Conservation (phyloP, 1,140 invertebrate species). For the Akabosia matsudoensis region DNA sequence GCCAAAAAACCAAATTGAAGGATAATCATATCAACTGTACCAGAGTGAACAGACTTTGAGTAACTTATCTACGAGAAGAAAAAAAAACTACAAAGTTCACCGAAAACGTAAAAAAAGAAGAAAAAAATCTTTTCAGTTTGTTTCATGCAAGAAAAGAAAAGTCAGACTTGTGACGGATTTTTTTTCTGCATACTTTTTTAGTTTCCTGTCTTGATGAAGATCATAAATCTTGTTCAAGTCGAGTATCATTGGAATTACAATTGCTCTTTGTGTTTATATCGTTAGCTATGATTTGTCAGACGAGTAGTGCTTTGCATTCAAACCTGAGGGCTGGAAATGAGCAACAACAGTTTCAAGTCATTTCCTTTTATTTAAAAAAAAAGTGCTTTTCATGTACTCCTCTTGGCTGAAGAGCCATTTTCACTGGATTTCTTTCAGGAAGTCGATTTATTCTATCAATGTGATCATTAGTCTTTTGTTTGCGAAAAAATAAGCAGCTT, state of each 20-base stretch:
- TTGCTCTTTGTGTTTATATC: conserved; percentile 2
- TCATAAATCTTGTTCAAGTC: conserved; percentile 20
- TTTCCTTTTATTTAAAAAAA: background rate
- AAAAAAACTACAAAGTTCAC: background rate
- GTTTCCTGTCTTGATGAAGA: conserved; percentile 4
- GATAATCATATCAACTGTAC: too few species aligned
- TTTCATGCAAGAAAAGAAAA: background rate
- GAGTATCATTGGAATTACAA: conserved; percentile 20
- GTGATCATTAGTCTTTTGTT: background rate
- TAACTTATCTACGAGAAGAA: too few species aligned
- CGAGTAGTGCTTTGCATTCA: background rate
- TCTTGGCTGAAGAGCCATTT: background rate
- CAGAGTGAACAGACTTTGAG: too few species aligned
- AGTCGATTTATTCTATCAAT: background rate
- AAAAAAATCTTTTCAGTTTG: background rate
- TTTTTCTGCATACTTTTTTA: background rate
- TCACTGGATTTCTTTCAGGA: background rate
- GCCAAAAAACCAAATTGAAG: background rate
- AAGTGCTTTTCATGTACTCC: background rate
- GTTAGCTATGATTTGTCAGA: conserved; percentile 19
- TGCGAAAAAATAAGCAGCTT: too few species aligned
- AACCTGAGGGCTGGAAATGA: too few species aligned
- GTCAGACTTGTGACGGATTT: too few species aligned
- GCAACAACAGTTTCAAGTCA: too few species aligned
- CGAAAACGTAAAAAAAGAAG: background rate